Conservation (phyloP, 1,140 invertebrate species). For the Pseudachorutes palmiensis region DNA sequence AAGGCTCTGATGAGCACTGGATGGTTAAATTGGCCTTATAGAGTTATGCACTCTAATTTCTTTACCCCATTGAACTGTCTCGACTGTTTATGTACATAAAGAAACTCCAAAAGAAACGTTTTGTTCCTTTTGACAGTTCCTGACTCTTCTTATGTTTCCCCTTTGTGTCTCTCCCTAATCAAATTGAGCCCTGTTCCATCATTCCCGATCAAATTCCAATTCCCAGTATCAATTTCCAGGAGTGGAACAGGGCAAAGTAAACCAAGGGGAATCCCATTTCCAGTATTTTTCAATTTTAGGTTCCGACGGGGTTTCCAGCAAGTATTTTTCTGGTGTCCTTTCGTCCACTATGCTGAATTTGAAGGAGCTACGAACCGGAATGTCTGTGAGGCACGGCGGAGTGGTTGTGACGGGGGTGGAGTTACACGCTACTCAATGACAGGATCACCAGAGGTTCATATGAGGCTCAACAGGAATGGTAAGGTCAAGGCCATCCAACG, state of each 20-base stretch:
- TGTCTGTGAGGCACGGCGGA: constrained; percentile 52
- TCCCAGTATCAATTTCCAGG: not conserved
- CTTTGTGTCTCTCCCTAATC: no score
- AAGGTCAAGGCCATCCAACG: no score
- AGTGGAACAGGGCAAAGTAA: no score
- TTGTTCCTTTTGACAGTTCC: no score
- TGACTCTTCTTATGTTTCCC: not conserved
- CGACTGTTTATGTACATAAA: no score
- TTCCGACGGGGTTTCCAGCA: constrained; percentile 79
- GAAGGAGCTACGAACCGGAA: constrained; percentile 42
- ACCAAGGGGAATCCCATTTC: constrained; percentile 15
- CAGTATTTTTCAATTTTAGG: constrained; percentile 46
- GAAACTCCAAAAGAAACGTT: no score
- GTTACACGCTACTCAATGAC: constrained; percentile 61
- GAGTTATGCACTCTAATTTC: no score
- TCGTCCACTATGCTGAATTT: constrained; percentile 47
- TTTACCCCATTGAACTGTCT: no score
- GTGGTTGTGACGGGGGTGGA: constrained; percentile 53
- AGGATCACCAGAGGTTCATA: constrained; percentile 58
- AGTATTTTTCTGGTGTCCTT: constrained; percentile 74
- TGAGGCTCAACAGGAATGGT: constrained; percentile 63
- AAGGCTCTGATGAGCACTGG: no score
- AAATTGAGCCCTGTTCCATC: not conserved
- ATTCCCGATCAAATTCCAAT: not conserved
- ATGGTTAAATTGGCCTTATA: no score